Base-by-base conservation (phyloP, 2,797 vertebrate species). In the Betta splendens region DNA sequence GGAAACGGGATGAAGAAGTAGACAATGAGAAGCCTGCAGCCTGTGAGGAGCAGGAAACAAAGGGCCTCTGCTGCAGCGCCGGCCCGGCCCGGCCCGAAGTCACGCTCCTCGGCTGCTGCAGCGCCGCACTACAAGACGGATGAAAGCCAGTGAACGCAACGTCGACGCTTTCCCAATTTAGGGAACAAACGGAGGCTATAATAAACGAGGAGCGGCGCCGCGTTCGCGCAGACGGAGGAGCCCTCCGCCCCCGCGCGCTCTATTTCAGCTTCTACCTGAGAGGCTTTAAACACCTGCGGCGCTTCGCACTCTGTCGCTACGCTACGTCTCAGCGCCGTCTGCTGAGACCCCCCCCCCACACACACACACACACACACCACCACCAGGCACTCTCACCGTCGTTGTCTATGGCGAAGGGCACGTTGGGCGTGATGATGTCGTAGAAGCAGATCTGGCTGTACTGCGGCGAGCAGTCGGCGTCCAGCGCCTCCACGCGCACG, bases 401-500 rank as follows among this genome's bases (percentile, higher is more conserved):
- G 0, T 98, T 99, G 89, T 99, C 98, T 4, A 99, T 98, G 65
- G 97, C 94, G 52, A 99, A 99, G 76, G 98, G 98, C 52, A 97
- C 94, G 4, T 96, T 98, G 37, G 96, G 96, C 0, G 98, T 99
- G 69, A 98, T 94, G 87, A 99, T 99, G 92, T 99, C 95, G 2
- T 99, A 99, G 92, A 98, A 98, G 92, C 98, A 99, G 72, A 99
- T 98, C 90, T 99, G 98, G 89, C 98, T 98, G 88, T 98, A 99
- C 86, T 99, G 98, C 0, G 98, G 98, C 0, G 98, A 99, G 81
- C 98, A 99, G 91, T 99, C 98, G 0, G 95, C 96, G 0, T 99
- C 98, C n/a, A 98, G 89, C 25, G 98, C 98, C 86, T 99, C 97
- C 72, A 98, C 96, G 0, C 94, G 93, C 64, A 98, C 86, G 29